Evolutionary conservation across 1,140 invertebrate genomes (phyloP).

Genomic region (Drosophila willistoni): DNA sequence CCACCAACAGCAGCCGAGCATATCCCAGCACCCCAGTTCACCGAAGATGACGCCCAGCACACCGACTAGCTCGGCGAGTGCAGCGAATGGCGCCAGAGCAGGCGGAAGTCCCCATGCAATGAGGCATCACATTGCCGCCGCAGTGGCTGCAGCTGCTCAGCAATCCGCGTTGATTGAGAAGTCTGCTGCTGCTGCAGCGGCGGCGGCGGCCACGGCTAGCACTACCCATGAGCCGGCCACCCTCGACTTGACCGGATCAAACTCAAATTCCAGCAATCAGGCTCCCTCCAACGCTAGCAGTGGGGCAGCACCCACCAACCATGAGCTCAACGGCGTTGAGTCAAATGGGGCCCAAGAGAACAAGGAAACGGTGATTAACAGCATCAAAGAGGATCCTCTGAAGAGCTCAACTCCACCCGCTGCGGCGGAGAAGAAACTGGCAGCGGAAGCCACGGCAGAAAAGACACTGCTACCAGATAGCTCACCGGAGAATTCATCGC

Average conservation of each 20-base stretch:
- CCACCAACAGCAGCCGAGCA: slow-evolving; percentile 64
- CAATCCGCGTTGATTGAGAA: slow-evolving; percentile 61
- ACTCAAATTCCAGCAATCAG: slow-evolving; percentile 79
- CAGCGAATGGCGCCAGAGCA: slow-evolving; percentile 49
- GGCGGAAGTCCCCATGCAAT: slow-evolving; percentile 74
- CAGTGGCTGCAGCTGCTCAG: slow-evolving; percentile 57
- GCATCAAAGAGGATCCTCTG: slow-evolving; percentile 51
- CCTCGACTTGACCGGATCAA: slow-evolving; percentile 77
- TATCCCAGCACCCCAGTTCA: slow-evolving; percentile 68
- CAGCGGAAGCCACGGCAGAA: slow-evolving; percentile 52
- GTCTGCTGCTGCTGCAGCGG: slow-evolving; percentile 26
- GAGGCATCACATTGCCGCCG: slow-evolving; percentile 72
- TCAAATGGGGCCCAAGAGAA: slow-evolving; percentile 62
- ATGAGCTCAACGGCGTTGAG: slow-evolving; percentile 68
- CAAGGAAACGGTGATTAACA: slow-evolving; percentile 43
- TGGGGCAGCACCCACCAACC: slow-evolving; percentile 44
- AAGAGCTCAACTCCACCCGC: slow-evolving; percentile 51
- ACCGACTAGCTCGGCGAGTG: slow-evolving; percentile 42
- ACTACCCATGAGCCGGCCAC: slow-evolving; percentile 74
- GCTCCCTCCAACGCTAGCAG: slow-evolving; percentile 69
- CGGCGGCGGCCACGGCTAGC: too few species aligned
- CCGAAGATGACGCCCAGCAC: slow-evolving; percentile 63
- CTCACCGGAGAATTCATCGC: slow-evolving; percentile 59
- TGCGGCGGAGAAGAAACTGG: slow-evolving; percentile 62
- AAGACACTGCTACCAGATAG: slow-evolving; percentile 66